Base-by-base conservation (phyloP, 2,888 invertebrate species). In the Apotomis capreana region DNA sequence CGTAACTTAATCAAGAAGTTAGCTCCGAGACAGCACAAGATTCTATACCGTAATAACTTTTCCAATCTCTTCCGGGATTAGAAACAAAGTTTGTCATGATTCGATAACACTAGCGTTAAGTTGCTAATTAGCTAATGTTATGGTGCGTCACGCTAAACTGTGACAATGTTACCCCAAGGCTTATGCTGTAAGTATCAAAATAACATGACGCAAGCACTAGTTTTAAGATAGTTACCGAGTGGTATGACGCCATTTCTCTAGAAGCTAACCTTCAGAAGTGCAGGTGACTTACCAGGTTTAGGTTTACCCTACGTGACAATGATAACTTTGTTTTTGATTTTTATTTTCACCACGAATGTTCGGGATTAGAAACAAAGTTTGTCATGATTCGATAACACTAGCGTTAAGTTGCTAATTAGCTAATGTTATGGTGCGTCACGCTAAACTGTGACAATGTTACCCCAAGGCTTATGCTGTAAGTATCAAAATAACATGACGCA, bases 1-100 rank as follows among this genome's bases (percentile, higher is more conserved):
- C 67, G 75, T 80, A 83, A 84, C 79, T 83, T 84, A 81, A 83
- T 83, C 80, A 84, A 81, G 79, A 81, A 85, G 78, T 83, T 80
- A 70, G 74, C 68, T 79, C 75, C 71, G 71, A 77, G 76, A 77
- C 73, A 52, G 75, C 75, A 60, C 68, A 73, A 79, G 78, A 79
- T 79, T 78, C 77, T 73, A 76, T 76, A 77, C 67, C 71, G 75
- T 79, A 79, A 82, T 83, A 85, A 86, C 82, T 87, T 86, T 80
- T 74, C 79, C 79, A 82, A 83, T 83, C 80, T 83, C 81, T 80
- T 78, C 76, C 76, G 68, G 63, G 58, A 79, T 76, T 75, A 75
- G 63, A 74, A 81, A 63, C 58, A 6, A 63, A 83, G 79, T 83
- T 81, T 76, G 75, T 78, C 37, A 61, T 37, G 55, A 61, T 61